A percentile compares a stretch with the other conserved stretches of the same genome.
Evolutionary conservation across 2,797 vertebrate genomes (phyloP).

Genomic region (Emydoidea blandingii): DNA sequence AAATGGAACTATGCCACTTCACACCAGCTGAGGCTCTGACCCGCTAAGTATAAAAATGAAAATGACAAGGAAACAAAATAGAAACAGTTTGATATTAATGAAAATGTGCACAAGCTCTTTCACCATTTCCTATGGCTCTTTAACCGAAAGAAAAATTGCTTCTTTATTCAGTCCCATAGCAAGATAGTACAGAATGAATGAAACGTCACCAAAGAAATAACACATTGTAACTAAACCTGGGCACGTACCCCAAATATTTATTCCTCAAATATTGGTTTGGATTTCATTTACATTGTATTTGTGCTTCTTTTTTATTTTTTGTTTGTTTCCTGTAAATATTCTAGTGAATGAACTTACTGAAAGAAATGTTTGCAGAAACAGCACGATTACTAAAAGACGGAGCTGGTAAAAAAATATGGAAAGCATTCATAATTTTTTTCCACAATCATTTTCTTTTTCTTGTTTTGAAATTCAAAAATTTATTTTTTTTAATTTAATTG

Average conservation of each 20-base stretch:
- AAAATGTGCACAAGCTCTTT: conserved; percentile 64
- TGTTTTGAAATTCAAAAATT: neutral
- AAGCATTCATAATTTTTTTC: neutral
- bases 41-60: conserved; percentile 58
- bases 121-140: conserved; percentile 52
- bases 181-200: conserved; percentile 49
- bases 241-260: conserved; percentile 61
- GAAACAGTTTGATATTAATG: conserved; percentile 69
- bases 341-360: neutral
- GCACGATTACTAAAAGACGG: neutral
- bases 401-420: neutral
- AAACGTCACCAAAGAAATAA: conserved; percentile 53
- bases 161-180: neutral
- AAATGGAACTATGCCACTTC: conserved; percentile 45
- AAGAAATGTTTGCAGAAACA: neutral
- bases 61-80: conserved; percentile 58
- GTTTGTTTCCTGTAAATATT: neutral
- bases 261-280: conserved; percentile 64
- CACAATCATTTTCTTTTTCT: neutral
- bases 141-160: neutral
- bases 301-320: neutral
- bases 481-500: neutral
- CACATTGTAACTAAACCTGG: conserved; percentile 56
- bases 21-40: conserved; percentile 53
- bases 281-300: conserved; percentile 29